Evolutionary conservation across 2,113 vertebrate genomes (phyloP), one percentile per base, ranked within the genome.

Genomic region (Climacteris rufus): DNA sequence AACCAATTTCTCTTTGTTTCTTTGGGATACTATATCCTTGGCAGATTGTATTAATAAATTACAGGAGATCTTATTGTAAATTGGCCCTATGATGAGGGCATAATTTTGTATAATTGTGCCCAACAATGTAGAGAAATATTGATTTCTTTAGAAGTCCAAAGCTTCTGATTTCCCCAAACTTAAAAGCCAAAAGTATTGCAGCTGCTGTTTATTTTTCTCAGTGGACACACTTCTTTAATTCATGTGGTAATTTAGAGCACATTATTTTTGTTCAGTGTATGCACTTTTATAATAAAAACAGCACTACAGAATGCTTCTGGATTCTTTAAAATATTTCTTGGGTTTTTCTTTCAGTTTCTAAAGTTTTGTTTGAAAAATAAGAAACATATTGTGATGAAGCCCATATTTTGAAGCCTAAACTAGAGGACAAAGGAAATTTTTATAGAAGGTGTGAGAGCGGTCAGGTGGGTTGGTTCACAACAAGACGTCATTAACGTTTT

Each of bases 211-310:
- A 53, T 94, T 96, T 94, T 91, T 81, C 44, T 90, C 94, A 91
- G 54, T 80, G 52, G 59, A 93, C 61, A 69, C 12, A 81, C 70
- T 83, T 80, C 83, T 93, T 95, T 60, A 42, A 92, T 89, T 92
- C 79, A 93, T 63, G 75, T 42, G 49, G 86, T 96, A 82, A 93
- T 91, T 87, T 94, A 71, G 96, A 96, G 85, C 79, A 91, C 42
- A 52, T 92, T 97, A 92, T 88, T 97, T 96, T 96, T 96, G 49
- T 79, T 97, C 64, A 14, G 42, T 66, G 71, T 88, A 95, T 66
- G 69, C 69, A 94, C 61, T 94, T 93, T 15, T 54, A 89, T 59
- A 93, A 89, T 80, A 95, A 97, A 96, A 75, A 64, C 49, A 92
- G 45, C 27, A 91, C 30, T 96, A 60, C 49, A 83, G 59, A 83